These are phyloP conservation scores for Poliocrania exsul DNA, from an alignment of 2,797 vertebrate genomes.

Conservation along the genomic window DNA sequence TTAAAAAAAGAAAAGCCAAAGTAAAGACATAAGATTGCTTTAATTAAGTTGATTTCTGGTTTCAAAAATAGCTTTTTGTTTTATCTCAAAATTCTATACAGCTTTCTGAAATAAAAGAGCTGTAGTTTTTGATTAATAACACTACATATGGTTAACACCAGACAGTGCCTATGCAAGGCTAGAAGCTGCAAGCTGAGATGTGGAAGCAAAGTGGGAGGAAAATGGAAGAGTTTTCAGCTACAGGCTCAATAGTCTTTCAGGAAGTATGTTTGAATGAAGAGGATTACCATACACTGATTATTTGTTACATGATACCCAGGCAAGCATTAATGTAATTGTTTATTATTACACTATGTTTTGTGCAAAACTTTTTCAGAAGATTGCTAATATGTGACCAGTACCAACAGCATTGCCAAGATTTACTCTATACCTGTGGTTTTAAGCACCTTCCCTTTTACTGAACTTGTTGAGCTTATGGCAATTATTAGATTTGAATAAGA, in stretches of 20 bases:
- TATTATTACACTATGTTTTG: background rate
- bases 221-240: background rate
- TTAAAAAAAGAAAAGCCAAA: background rate
- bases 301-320: background rate
- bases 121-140: background rate
- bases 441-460: background rate
- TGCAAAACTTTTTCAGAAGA: background rate
- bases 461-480: background rate
- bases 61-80: background rate
- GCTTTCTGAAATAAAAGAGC: conserved; percentile 1
- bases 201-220: background rate
- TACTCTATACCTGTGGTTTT: background rate
- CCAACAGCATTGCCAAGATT: background rate
- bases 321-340: background rate
- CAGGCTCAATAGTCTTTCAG: background rate
- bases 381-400: background rate
- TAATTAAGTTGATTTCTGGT: background rate
- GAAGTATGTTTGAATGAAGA: background rate
- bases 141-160: background rate
- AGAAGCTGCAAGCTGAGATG: background rate
- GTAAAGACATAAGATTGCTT: background rate
- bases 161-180: background rate
- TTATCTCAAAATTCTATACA: background rate
- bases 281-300: background rate
- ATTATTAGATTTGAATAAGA: background rate